Evolutionary conservation across 2,888 invertebrate species (phyloP).

Genomic region (Caenorhabditis japonica): DNA sequence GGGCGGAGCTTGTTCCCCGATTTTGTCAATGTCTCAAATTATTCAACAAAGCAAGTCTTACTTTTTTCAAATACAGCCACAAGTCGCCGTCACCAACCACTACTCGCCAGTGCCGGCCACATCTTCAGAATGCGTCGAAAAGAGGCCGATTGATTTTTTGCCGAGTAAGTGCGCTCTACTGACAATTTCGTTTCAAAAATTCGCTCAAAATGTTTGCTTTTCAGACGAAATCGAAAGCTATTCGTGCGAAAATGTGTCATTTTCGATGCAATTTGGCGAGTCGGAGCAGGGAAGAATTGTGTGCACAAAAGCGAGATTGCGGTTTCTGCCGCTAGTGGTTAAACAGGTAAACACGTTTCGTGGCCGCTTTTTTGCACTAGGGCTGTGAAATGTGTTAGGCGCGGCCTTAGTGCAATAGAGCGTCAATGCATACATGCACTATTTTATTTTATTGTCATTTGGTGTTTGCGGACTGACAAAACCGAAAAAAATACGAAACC

Average conservation of each 20-base stretch:
- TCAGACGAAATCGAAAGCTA: conserved; percentile 82
- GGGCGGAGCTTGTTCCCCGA: too few relatives aligned
- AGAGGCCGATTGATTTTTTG: not conserved
- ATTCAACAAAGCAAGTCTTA: too few relatives aligned
- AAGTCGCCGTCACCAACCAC: conserved; percentile 6
- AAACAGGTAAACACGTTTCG: conserved; percentile 7
- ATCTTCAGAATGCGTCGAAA: not conserved
- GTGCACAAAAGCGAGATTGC: conserved; percentile 91
- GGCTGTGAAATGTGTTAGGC: not conserved
- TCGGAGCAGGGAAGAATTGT: conserved; percentile 83
- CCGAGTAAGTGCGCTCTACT: conserved; percentile 8
- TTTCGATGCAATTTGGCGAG: conserved; percentile 60
- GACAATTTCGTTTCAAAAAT: not conserved
- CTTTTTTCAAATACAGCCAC: conserved; percentile 10
- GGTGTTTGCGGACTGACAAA: too few relatives aligned
- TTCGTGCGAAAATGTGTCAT: conserved; percentile 82
- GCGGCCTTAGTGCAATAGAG: too few relatives aligned
- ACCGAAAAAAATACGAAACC: too few relatives aligned
- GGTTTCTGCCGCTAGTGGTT: conserved; percentile 50
- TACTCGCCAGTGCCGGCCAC: not conserved
- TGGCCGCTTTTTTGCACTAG: not conserved
- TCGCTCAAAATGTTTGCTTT: conserved; percentile 1
- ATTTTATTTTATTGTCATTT: too few relatives aligned
- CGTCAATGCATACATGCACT: too few relatives aligned
- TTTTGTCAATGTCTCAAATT: too few relatives aligned